Percentiles rank a stretch among this genome's conserved stretches.
Evolutionary conservation across 2,113 vertebrate species (phyloP).

Genomic region (Carettochelys insculpta): DNA sequence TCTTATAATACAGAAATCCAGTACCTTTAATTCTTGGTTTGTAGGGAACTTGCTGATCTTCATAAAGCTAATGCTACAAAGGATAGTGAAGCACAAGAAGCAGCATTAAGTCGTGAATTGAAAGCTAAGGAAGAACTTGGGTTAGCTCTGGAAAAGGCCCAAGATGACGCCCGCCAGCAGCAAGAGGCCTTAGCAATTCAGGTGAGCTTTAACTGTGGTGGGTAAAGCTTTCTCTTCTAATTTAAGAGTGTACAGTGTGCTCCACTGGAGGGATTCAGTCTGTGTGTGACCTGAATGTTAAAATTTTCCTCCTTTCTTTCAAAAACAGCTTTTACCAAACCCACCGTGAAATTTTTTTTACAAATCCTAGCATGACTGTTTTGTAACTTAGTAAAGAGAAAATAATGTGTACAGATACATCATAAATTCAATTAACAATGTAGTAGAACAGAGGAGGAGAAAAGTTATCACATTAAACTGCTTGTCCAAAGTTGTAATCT

Average conservation of each 20-base stretch:
- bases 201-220: slow-evolving; percentile 63
- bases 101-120: slow-evolving; percentile 86
- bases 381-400: background rate
- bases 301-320: background rate
- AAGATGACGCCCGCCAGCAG: slow-evolving; percentile 90
- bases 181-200: slow-evolving; percentile 92
- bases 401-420: background rate
- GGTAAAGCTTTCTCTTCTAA: background rate
- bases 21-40: background rate
- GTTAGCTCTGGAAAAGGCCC: slow-evolving; percentile 86
- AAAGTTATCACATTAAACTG: background rate
- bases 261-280: rapidly evolving
- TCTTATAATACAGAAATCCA: background rate
- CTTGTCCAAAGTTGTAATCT: background rate
- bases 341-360: background rate
- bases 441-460: background rate
- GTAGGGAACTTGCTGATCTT: slow-evolving; percentile 93
- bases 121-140: slow-evolving; percentile 91
- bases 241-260: rapidly evolving
- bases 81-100: slow-evolving; percentile 92
- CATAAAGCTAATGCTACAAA: slow-evolving; percentile 93
- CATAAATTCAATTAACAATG: background rate
- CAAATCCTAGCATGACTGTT: background rate
- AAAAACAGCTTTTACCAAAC: background rate
- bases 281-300: background rate